These are phyloP conservation scores for Carpatolechia fugitivella DNA, from an alignment of 2,888 invertebrate genomes.

Conservation along the genomic window DNA sequence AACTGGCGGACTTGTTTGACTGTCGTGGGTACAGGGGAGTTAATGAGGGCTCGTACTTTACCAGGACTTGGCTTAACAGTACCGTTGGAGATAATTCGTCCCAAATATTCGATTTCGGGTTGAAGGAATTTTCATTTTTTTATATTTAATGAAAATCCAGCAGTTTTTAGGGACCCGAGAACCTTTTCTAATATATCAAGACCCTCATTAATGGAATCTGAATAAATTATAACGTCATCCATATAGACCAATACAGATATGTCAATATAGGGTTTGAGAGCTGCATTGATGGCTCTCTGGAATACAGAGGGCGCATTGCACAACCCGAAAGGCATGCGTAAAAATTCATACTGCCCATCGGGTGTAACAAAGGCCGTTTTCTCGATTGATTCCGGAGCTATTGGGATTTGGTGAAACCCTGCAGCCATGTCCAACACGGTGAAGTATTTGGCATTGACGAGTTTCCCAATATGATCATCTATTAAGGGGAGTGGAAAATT, in stretches of 20 bases:
- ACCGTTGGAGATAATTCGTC: slow-evolving; percentile 22
- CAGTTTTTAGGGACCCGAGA: slow-evolving; percentile 3
- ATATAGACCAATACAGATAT: slow-evolving; percentile 16
- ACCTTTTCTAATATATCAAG: slow-evolving; percentile 8
- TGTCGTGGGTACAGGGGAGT: slow-evolving; percentile 21
- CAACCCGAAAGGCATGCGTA: slow-evolving; percentile 22
- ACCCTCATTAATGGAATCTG: slow-evolving; percentile 11
- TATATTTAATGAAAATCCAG: slow-evolving; percentile 28
- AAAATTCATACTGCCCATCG: slow-evolving; percentile 16
- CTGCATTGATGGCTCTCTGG: slow-evolving; percentile 19
- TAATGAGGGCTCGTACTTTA: slow-evolving; percentile 26
- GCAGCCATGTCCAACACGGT: not conserved
- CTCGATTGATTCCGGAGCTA: slow-evolving; percentile 17
- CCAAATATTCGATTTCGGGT: slow-evolving; percentile 25
- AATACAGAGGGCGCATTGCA: slow-evolving; percentile 21
- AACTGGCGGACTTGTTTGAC: slow-evolving; percentile 22
- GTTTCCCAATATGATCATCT: not conserved
- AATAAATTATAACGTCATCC: slow-evolving; percentile 16
- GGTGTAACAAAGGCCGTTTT: slow-evolving; percentile 18
- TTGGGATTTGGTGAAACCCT: slow-evolving; percentile 13
- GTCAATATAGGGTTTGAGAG: slow-evolving; percentile 14
- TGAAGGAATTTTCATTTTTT: slow-evolving; percentile 28
- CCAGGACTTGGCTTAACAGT: slow-evolving; percentile 25
- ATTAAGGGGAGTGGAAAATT: not conserved
- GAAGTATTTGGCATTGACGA: not conserved